Percentiles rank a stretch among this genome's conserved stretches.
Evolutionary conservation across 2,888 invertebrate species (phyloP).

Genomic region (Bedellia somnulentella): DNA sequence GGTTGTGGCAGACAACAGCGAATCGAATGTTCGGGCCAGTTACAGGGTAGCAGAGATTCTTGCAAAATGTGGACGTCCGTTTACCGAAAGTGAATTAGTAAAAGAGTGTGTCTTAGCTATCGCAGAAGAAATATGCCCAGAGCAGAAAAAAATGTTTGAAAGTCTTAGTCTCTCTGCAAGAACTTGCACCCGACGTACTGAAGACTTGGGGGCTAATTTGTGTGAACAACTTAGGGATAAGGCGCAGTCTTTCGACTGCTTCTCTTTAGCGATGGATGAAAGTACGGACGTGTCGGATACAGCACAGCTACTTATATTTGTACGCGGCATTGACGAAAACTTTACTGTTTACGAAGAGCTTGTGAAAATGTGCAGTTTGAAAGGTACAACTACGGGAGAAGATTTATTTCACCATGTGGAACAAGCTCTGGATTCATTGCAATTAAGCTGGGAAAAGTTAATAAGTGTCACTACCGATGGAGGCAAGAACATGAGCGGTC

Average conservation of each 20-base stretch:
- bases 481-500: no score
- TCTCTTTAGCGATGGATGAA: no score
- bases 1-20: slow-evolving; percentile 2
- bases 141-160: slow-evolving; percentile 11
- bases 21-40: slow-evolving; percentile 9
- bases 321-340: slow-evolving; percentile 11
- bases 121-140: slow-evolving; percentile 10
- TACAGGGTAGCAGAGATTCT: slow-evolving; percentile 10
- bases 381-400: no score
- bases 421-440: no score
- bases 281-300: no score
- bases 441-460: no score
- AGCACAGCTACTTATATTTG: no score
- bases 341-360: no score
- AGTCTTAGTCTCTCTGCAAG: slow-evolving; percentile 13
- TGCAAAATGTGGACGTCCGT: slow-evolving; percentile 6
- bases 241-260: no score
- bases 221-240: slow-evolving; percentile 12
- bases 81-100: slow-evolving; percentile 10
- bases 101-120: slow-evolving; percentile 11
- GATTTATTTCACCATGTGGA: no score
- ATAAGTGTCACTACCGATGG: no score
- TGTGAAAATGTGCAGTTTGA: no score
- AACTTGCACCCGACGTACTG: slow-evolving; percentile 11
- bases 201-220: slow-evolving; percentile 11